Evolutionary conservation across 2,797 vertebrate species (phyloP).

Genomic region (Hydrolagus colliei): DNA sequence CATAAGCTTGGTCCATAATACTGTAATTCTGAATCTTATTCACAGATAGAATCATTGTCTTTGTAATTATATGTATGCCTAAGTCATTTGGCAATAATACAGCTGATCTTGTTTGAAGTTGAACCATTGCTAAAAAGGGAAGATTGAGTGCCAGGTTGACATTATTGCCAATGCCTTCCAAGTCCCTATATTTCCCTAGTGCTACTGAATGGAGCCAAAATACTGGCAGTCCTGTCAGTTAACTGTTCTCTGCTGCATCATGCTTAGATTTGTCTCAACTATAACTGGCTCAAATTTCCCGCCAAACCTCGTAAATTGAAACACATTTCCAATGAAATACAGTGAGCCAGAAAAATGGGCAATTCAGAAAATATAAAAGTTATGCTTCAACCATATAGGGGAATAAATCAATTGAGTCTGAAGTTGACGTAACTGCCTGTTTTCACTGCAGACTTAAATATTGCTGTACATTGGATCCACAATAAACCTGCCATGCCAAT

Average conservation of each 20-base stretch:
- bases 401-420: neutral
- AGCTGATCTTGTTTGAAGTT: neutral
- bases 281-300: neutral
- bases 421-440: neutral
- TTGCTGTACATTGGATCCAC: neutral
- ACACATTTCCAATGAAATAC: neutral
- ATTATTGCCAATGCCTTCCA: neutral
- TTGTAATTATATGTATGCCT: too few species aligned
- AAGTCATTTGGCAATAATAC: too few species aligned
- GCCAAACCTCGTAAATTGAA: neutral
- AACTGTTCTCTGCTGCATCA: neutral
- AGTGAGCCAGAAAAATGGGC: neutral
- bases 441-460: neutral
- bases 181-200: neutral
- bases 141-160: conserved; percentile 3
- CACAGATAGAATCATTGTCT: too few species aligned
- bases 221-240: neutral
- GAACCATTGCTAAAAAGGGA: neutral
- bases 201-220: neutral
- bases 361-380: neutral
- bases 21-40: too few species aligned
- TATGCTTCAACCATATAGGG: neutral
- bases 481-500: neutral
- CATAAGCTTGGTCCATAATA: too few species aligned
- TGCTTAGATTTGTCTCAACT: neutral